Evolutionary conservation across 2,888 invertebrate genomes (phyloP), one percentile per base, ranked within the genome.

Genomic region (Epistrophella euchroma): DNA sequence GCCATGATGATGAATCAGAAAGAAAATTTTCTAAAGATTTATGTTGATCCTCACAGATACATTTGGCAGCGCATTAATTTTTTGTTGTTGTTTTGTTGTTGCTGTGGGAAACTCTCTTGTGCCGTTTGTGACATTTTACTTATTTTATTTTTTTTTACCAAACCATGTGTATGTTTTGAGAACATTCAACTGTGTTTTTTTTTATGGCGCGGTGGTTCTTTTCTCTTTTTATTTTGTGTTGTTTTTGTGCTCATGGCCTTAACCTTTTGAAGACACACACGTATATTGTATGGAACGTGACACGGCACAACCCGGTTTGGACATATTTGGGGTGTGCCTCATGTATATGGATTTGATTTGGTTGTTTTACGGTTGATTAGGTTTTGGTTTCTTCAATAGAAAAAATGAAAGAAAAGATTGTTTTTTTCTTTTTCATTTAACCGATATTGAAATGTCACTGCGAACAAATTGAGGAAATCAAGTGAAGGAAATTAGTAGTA

Each of bases 301-400:
- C 77, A 72, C 22, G 45, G 47, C 52, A 25, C 37, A 72, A 64
- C 64, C 47, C 66, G 45, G 64, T 82, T 68, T 56, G 81, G 81
- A 81, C 32, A 32, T 9, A 32, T 32, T 32, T 32, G 32, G 32
- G 32, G 32, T 32, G 32, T 32, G 32, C 32, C 32, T 32, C 32
- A 32, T 32, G 32, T 32, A 32, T 32, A 32, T 75, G 45, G 13
- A 45, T 84, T 72, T 56, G 79, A 74, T 84, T 80, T 80, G 80
- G 68, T 68, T 76, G 60, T 43, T 85, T 85, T 76, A 85, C 80
- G 80, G 84, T 80, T 85, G 80, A 85, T 68, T 76, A 72, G 68
- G 70, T 70, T 79, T 78, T 62, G 52, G 70, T 68, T 70, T 70
- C 73, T 68, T 32, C 15, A 2, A 22, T 15, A 40, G 6, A 32